Conservation (phyloP, 2,113 vertebrate genomes). For the Geococcyx californianus region DNA sequence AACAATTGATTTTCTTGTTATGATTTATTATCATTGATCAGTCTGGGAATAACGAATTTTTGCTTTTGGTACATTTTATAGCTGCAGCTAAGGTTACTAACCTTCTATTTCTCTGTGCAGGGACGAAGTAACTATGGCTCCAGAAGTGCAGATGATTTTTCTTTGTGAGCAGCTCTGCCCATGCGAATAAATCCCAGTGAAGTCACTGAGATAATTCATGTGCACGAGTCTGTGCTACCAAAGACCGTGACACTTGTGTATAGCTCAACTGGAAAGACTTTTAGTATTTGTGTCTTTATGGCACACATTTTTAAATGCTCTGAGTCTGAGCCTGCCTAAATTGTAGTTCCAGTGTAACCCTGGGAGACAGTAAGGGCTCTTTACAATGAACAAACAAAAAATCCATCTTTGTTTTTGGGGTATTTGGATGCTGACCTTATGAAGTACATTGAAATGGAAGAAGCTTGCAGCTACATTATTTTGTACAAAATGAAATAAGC, state of each 20-base stretch:
- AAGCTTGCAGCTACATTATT: neutral
- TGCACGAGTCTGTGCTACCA: rapidly evolving
- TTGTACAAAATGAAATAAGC: neutral
- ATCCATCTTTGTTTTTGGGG: neutral
- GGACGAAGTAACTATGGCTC: neutral
- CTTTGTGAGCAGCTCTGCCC: neutral
- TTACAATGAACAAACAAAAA: neutral
- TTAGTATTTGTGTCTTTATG: neutral
- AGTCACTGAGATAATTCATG: neutral
- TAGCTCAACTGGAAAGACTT: neutral
- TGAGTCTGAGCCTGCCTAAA: neutral
- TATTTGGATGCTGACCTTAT: neutral
- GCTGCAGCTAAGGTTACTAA: neutral
- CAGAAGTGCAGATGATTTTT: neutral
- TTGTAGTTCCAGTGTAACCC: neutral
- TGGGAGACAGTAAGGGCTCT: neutral
- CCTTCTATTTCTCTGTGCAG: neutral
- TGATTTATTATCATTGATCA: constrained; percentile 53
- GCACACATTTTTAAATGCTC: neutral
- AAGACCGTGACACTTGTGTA: neutral
- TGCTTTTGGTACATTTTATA: neutral
- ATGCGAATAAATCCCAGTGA: neutral
- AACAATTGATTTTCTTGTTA: constrained; percentile 31
- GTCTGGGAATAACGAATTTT: neutral
- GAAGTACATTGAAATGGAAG: neutral